These are phyloP conservation scores for Dyspetes luteomarginatus DNA, from an alignment of 2,888 invertebrate genomes.

Conservation along the genomic window DNA sequence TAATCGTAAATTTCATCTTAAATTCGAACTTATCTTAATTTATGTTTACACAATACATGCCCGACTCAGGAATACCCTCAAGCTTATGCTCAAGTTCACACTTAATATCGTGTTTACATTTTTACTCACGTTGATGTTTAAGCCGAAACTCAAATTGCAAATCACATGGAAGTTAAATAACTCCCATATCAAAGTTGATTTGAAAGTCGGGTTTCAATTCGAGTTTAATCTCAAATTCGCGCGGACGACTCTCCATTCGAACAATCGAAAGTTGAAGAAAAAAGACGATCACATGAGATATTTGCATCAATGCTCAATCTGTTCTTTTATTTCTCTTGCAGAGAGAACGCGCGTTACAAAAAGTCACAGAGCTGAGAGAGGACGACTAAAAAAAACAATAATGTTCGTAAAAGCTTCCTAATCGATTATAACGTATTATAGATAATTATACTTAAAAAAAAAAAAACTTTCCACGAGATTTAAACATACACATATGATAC, in stretches of 20 bases:
- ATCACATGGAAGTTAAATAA: too few species aligned
- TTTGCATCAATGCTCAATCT: constrained; percentile 48
- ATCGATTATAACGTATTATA: not conserved
- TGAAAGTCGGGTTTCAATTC: not conserved
- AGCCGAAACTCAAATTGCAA: too few species aligned
- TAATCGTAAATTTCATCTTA: too few species aligned
- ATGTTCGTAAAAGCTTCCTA: not conserved
- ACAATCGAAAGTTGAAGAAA: not conserved
- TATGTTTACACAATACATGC: too few species aligned
- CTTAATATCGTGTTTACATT: too few species aligned
- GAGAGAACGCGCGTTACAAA: not conserved
- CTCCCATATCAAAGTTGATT: too few species aligned
- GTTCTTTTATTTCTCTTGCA: not conserved
- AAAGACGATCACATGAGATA: constrained; percentile 35
- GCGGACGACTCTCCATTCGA: not conserved
- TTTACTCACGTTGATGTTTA: too few species aligned
- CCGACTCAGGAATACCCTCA: too few species aligned
- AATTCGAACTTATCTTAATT: too few species aligned
- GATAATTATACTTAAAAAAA: not conserved
- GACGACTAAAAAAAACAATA: not conserved
- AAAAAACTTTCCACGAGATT: constrained; percentile 13
- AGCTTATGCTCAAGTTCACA: too few species aligned
- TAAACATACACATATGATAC: constrained; percentile 34
- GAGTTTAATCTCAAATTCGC: not conserved
- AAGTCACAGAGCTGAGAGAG: not conserved